A percentile compares a stretch with the other conserved stretches of the same genome.
Conservation (phyloP, 2,113 vertebrate species). For the Cromileptes altivelis region DNA sequence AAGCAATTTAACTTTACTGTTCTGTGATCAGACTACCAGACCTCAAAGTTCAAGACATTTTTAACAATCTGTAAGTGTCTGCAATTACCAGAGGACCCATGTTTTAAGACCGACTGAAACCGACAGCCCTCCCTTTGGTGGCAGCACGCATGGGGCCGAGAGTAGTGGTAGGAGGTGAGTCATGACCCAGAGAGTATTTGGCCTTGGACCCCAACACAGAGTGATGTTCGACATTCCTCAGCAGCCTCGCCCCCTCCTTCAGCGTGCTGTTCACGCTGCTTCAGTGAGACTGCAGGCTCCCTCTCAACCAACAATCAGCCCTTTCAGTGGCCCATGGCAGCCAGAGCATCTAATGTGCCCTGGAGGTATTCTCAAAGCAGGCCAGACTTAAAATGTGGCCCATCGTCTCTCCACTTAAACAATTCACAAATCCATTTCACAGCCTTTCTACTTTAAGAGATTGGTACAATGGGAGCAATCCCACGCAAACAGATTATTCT, state of each 20-base stretch:
- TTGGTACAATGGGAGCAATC: not conserved
- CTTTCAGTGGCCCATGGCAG: conserved; percentile 65
- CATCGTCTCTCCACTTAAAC: conserved; percentile 70
- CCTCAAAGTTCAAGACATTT: not conserved
- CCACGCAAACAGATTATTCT: conserved; percentile 11
- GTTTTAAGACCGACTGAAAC: not conserved
- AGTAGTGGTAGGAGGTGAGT: conserved; percentile 57
- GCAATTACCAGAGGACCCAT: not conserved
- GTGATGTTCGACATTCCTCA: conserved; percentile 77
- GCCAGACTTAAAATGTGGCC: conserved; percentile 64
- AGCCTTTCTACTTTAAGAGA: conserved; percentile 16
- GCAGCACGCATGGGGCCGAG: not conserved
- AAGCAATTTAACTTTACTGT: not conserved
- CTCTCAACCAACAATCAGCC: conserved; percentile 75
- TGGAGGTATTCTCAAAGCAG: conserved; percentile 58
- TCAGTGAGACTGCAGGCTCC: conserved; percentile 50
- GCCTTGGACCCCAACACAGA: conserved; percentile 71
- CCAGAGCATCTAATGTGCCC: conserved; percentile 63
- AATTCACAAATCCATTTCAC: conserved; percentile 40
- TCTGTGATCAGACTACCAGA: not conserved
- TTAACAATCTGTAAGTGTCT: conserved; percentile 8
- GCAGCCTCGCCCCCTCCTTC: conserved; percentile 60
- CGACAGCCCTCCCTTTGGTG: conserved; percentile 13
- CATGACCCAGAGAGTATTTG: conserved; percentile 67
- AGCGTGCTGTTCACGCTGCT: conserved; percentile 48